Base-by-base conservation (phyloP, 2,888 invertebrate genomes). In the Germaria angustata region DNA sequence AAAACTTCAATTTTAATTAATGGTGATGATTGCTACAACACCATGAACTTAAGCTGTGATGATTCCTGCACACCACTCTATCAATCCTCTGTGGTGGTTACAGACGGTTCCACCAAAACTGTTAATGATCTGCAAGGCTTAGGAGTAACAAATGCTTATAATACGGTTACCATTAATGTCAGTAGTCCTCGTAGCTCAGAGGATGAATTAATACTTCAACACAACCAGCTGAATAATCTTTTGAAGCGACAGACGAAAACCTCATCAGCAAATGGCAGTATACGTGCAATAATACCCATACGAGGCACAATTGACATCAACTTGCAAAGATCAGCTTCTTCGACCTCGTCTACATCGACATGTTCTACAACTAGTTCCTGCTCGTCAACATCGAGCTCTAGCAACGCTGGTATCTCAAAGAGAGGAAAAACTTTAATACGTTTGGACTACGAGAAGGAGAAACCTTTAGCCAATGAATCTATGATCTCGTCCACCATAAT, bases 1-100 rank as follows among this genome's bases (percentile, higher is more conserved):
- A 94, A 92, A 89, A 94, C 95, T 17, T 95, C 95, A 13, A 95
- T 95, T 86, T 92, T 95, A 92, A 95, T 95, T 87, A 95, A 92
- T 88, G 95, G 93, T 68, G 94, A 93, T 89, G 95, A 94, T 91
- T 96, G 93, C 91, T 96, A 95, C 87, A 95, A 95, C 57, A 95
- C 95, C 17, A 94, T 95, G 90, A 95, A 95, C 89, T 94, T 95
- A 1, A 94, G 92, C 86, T 84, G 84, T 68, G 94, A 93, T 87
- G 94, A 95, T 87, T 86, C 88, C 2, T 86, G 87, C 9, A 93
- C 93, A 73, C 95, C 95, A 13, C 92, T 94, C 85, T 95, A 95
- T 90, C 93, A 95, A 85, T 95, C 95, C 32, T 95, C 95, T 0
- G 95, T 95, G 24, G 94, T 95, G 22, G 94, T 95, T 1, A 94